These are phyloP conservation scores for Genyomyrus donnyi DNA, from an alignment of 2,113 vertebrate genomes.

Conservation along the genomic window DNA sequence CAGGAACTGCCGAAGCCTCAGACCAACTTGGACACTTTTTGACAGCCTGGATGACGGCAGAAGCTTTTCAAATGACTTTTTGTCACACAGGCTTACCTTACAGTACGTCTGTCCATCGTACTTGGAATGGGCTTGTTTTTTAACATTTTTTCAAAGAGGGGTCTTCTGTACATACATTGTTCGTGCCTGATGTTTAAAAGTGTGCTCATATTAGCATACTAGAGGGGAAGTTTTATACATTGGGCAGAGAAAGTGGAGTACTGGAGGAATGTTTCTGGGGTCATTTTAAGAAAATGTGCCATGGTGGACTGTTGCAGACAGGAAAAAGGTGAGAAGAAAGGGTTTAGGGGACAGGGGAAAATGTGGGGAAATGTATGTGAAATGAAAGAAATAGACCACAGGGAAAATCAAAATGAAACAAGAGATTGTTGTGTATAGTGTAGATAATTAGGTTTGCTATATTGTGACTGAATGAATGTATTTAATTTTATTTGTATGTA, in stretches of 20 bases:
- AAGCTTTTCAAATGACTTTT: conserved; percentile 47
- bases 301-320: conserved; percentile 49
- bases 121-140: conserved; percentile 32
- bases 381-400: conserved; percentile 28
- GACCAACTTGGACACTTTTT: neutral
- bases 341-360: neutral
- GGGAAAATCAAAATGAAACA: conserved; percentile 46
- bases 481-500: conserved; percentile 69
- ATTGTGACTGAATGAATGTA: conserved; percentile 70
- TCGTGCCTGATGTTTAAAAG: conserved; percentile 64
- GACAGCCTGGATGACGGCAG: conserved; percentile 23
- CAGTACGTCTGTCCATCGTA: conserved; percentile 36
- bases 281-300: conserved; percentile 39
- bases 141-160: conserved; percentile 49
- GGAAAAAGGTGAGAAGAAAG: conserved; percentile 25
- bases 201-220: conserved; percentile 64
- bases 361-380: conserved; percentile 27
- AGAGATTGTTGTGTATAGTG: conserved; percentile 61
- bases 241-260: conserved; percentile 35
- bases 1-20: neutral
- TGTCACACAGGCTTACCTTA: conserved; percentile 50
- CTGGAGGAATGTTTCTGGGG: conserved; percentile 29
- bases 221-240: conserved; percentile 45
- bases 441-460: conserved; percentile 68
- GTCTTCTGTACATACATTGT: conserved; percentile 64